These are phyloP conservation scores for Phainopepla nitens DNA, from an alignment of 2,113 vertebrate genomes.

Conservation along the genomic window DNA sequence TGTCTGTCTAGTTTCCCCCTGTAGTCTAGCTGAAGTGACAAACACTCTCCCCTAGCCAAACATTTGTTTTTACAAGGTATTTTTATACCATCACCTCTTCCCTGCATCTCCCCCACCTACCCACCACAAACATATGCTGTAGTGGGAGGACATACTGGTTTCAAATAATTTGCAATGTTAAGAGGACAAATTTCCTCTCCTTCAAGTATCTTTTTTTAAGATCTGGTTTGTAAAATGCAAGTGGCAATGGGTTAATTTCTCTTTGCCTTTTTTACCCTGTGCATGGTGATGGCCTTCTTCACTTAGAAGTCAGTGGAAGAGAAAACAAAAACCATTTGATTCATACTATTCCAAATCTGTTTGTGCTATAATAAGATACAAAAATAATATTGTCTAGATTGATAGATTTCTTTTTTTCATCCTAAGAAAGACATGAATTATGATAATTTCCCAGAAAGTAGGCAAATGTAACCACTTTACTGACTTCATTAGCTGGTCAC, in stretches of 20 bases:
- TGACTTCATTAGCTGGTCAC: background rate
- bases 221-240: background rate
- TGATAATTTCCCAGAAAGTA: background rate
- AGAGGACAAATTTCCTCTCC: constrained; percentile 47
- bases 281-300: background rate
- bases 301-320: background rate
- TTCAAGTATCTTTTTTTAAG: background rate
- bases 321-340: background rate
- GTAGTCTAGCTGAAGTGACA: constrained; percentile 54
- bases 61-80: constrained; percentile 56
- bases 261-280: background rate
- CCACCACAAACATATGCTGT: constrained; percentile 40
- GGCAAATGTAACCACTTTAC: background rate
- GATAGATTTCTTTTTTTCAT: background rate
- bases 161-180: constrained; percentile 50
- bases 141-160: constrained; percentile 56
- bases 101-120: constrained; percentile 41
- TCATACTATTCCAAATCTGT: background rate
- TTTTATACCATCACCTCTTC: constrained; percentile 58
- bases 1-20: constrained; percentile 56
- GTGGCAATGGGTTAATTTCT: background rate
- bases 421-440: background rate
- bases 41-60: constrained; percentile 39
- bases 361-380: background rate
- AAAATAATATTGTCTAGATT: background rate